phyloP scores from a whole-genome alignment of 2,888 invertebrate genomes.

The Drosophila anceps region DNA sequence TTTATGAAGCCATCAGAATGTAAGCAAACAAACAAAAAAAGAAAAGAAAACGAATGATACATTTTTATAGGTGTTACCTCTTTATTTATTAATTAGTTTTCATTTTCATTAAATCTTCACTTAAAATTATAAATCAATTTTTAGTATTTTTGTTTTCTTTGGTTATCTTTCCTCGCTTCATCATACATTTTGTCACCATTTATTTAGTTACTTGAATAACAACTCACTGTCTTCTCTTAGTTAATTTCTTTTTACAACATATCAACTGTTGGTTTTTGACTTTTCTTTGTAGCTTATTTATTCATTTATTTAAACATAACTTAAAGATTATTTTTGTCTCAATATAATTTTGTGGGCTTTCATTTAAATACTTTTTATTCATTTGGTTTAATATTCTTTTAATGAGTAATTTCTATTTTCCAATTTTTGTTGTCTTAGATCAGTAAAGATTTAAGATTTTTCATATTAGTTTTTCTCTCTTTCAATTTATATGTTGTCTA shows the following conservation, averaged over 20 bases:
- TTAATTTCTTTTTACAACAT: constrained; percentile 71
- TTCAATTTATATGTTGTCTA: constrained; percentile 48
- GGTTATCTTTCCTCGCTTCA: constrained; percentile 57
- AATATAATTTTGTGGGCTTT: constrained; percentile 56
- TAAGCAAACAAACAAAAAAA: too few species aligned
- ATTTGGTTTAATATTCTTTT: constrained; percentile 43
- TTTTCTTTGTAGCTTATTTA: constrained; percentile 71
- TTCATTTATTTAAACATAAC: constrained; percentile 71
- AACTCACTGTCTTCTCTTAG: constrained; percentile 59
- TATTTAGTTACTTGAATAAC: constrained; percentile 61
- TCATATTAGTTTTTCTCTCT: constrained; percentile 25
- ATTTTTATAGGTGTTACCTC: constrained; percentile 73
- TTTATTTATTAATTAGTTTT: constrained; percentile 78
- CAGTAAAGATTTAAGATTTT: constrained; percentile 55
- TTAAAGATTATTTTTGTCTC: constrained; percentile 66
- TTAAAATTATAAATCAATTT: constrained; percentile 74
- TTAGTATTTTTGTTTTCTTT: constrained; percentile 63
- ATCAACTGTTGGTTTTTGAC: constrained; percentile 80
- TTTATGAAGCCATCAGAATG: neutral
- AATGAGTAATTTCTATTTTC: constrained; percentile 59
- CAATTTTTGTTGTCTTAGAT: constrained; percentile 57
- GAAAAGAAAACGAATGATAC: constrained; percentile 25
- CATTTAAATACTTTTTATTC: constrained; percentile 57
- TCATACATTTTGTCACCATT: constrained; percentile 51
- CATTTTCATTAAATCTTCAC: constrained; percentile 62